Base-by-base conservation (phyloP, 2,797 vertebrate genomes). In the Morus bassanus region DNA sequence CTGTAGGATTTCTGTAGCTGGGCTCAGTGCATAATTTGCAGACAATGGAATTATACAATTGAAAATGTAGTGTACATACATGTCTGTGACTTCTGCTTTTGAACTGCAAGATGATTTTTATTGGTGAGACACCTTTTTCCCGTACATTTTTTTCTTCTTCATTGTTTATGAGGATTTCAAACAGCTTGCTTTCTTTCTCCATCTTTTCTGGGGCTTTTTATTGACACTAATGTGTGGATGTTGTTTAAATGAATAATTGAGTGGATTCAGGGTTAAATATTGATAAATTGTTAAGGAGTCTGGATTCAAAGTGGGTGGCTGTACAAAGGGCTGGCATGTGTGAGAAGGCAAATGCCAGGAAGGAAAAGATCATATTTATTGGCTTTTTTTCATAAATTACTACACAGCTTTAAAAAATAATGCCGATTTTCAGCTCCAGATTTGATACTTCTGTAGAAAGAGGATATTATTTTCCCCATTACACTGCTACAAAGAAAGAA, bases 241-340 rank as follows among this genome's bases (percentile, higher is more conserved):
- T 74, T 90, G 41, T 94, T 96, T 85, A 93, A 92, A 94, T 91
- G 64, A 96, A 94, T 95, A 92, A 85, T 88, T 77, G 50, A 89
- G 18, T 73, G 27, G 22, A 72, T 88, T 92, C 73, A 53, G 39
- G 63, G 78, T 88, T 94, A 89, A 93, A 82, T 75, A 94, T 69
- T 83, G 76, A 89, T 91, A 76, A 91, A 88, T 75, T 85, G 24
- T 79, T 89, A 75, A 50, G 56, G 74, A 89, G 23, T 35, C 53
- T 77, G 13, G n/a, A 41, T 80, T 95, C 73, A 75, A 73, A 76
- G 54, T 51, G 56, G 28, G 48, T 69, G 37, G 50, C 25, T 72
- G 28, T 67, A 79, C 46, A 74, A 77, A 85, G 39, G 28, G 13
- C 43, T 94, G 63, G 23, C 4, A 17, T 0, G 0, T 13, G 4